phyloP scores from a whole-genome alignment of 2,113 vertebrate genomes.

The Cynocephalus volans region DNA sequence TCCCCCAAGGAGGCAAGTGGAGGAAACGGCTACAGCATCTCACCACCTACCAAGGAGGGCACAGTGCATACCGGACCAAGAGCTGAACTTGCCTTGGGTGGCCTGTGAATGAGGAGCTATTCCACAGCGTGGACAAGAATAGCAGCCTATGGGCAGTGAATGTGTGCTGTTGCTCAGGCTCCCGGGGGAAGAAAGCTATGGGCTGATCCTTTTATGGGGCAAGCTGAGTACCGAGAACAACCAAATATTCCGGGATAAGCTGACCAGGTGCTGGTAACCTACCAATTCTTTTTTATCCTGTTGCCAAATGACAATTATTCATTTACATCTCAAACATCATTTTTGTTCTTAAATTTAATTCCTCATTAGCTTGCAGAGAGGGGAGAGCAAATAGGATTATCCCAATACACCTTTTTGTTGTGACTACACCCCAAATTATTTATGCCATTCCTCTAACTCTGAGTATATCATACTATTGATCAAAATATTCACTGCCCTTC shows the following conservation, averaged over 20 bases:
- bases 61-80: too few relatives aligned
- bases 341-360: conserved; percentile 38
- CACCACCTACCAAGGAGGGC: fast-evolving
- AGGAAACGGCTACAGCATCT: neutral
- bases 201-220: neutral
- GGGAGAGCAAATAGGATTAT: neutral
- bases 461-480: neutral
- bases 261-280: neutral
- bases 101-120: neutral
- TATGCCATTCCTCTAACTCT: neutral
- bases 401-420: neutral
- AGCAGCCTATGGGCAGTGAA: fast-evolving
- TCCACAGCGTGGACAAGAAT: neutral
- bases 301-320: neutral
- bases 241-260: neutral
- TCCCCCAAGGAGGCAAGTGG: neutral
- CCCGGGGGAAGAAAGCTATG: neutral
- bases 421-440: neutral
- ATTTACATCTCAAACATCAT: neutral
- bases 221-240: neutral
- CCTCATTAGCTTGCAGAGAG: neutral
- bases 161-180: neutral
- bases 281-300: neutral
- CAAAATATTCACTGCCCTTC: neutral
- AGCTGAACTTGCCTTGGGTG: neutral